phyloP scores from a whole-genome alignment of 2,888 invertebrate species.

The Euplagia quadripunctaria region DNA sequence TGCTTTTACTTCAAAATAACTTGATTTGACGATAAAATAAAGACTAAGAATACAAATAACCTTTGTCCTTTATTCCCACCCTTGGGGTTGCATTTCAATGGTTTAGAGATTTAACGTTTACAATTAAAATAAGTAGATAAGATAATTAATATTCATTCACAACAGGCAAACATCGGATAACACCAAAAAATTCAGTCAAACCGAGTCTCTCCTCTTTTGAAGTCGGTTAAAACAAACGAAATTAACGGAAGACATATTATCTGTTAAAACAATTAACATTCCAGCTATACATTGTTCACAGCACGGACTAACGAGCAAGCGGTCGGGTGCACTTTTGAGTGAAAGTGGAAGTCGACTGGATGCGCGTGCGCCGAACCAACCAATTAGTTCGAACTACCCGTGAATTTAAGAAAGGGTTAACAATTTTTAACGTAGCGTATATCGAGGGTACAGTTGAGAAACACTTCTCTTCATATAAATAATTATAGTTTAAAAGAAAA shows the following conservation, averaged over 20 bases:
- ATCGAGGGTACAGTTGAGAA: too few relatives aligned
- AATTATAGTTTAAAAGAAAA: too few relatives aligned
- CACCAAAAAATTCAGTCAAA: background rate
- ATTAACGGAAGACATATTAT: background rate
- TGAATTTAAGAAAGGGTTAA: background rate
- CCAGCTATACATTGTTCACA: conserved; percentile 2
- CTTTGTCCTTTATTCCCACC: too few relatives aligned
- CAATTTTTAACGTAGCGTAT: background rate
- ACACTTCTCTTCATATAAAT: too few relatives aligned
- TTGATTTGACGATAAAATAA: too few relatives aligned
- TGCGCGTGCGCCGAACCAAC: background rate
- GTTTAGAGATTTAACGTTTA: too few relatives aligned
- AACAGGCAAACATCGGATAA: background rate
- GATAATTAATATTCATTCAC: background rate
- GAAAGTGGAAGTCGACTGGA: background rate
- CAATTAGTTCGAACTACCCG: conserved; percentile 16
- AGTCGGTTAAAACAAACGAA: background rate
- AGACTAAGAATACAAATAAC: too few relatives aligned
- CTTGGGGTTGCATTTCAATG: too few relatives aligned
- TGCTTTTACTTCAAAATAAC: too few relatives aligned
- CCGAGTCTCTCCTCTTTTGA: background rate
- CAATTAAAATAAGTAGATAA: too few relatives aligned
- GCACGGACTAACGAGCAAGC: conserved; percentile 6
- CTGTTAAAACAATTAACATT: conserved; percentile 16
- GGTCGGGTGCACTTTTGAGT: background rate